A percentile compares a stretch with the other conserved stretches of the same genome.
Conservation (phyloP, 2,113 vertebrate species). For the Paramisgurnus dabryanus region DNA sequence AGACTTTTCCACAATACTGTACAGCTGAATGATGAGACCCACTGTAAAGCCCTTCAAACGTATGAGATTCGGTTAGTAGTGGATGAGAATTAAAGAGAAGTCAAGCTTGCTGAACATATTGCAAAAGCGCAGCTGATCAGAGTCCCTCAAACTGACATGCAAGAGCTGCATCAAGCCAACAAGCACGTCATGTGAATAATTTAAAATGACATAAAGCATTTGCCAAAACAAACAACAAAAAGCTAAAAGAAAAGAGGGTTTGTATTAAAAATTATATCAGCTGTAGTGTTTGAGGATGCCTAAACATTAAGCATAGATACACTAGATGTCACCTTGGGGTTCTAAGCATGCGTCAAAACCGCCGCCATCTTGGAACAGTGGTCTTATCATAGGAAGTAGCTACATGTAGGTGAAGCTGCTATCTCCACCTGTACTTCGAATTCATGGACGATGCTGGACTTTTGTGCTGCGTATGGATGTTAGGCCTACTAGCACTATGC, state of each 20-base stretch:
- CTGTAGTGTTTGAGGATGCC: not conserved
- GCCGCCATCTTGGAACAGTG: too few relatives aligned
- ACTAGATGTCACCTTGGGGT: too few relatives aligned
- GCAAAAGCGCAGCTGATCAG: not conserved
- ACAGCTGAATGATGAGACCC: not conserved
- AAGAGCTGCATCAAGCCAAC: not conserved
- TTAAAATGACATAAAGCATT: constrained; percentile 5
- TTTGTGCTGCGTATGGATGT: too few relatives aligned
- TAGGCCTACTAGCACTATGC: too few relatives aligned
- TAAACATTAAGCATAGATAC: not conserved
- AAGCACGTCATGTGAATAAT: constrained; percentile 12
- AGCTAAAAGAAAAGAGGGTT: not conserved
- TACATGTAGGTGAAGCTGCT: too few relatives aligned
- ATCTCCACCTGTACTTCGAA: too few relatives aligned
- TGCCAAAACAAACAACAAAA: not conserved
- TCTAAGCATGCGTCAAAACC: too few relatives aligned
- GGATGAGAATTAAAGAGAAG: not conserved
- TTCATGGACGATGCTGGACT: too few relatives aligned
- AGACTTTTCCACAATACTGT: too few relatives aligned
- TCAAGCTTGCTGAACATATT: not conserved
- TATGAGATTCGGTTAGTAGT: not conserved
- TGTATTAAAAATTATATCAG: not conserved
- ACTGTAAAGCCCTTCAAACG: not conserved
- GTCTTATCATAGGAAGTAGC: too few relatives aligned
- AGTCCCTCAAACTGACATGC: constrained; percentile 11